Base-by-base conservation (phyloP, 1,140 invertebrate genomes). In the Octopus sinensis region DNA sequence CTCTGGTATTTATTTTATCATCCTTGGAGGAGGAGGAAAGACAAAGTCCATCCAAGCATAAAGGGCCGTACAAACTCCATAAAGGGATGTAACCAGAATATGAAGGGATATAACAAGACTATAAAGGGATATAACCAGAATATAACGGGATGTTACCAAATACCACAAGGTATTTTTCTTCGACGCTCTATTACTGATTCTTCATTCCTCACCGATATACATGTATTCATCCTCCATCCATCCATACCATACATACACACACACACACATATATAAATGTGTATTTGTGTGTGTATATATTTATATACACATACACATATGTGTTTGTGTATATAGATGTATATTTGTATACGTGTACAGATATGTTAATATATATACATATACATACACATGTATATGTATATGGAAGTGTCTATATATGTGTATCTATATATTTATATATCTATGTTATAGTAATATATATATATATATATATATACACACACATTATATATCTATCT, bases 381-480 rank as follows among this genome's bases (percentile, higher is more conserved):
- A 3, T 3, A 62, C 17, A 62, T 62, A 3, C 17, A 62, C 3
- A 3, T 62, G 3, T 62, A 3, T 62, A 62, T 62, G 3, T 62
- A 3, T 17, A 62, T 62, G 17, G 7, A 62, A 10, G 17, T 62
- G 17, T 62, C 9, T 62, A 62, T 62, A 62, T 62, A 62, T 62
- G 17, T 62, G 17, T 62, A 3, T 62, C 9, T 62, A 62, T 62
- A 62, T 62, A 62, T 62, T 10, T 62, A 62, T 62, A 62, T 62
- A 62, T 62, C 9, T 62, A 62, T 62, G 56, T 62, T 9, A 62
- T 62, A 17, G 9, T 3, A 10, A 62, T 62, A 62, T 62, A 62
- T 62, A 62, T 62, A 62, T 62, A 62, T 62, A 62, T 62, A 62
- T 62, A 62, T 62, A 62, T 62, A 62, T 62, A 62, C 17, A 62